phyloP scores from a whole-genome alignment of 2,888 invertebrate species.

The Limenitis camilla region DNA sequence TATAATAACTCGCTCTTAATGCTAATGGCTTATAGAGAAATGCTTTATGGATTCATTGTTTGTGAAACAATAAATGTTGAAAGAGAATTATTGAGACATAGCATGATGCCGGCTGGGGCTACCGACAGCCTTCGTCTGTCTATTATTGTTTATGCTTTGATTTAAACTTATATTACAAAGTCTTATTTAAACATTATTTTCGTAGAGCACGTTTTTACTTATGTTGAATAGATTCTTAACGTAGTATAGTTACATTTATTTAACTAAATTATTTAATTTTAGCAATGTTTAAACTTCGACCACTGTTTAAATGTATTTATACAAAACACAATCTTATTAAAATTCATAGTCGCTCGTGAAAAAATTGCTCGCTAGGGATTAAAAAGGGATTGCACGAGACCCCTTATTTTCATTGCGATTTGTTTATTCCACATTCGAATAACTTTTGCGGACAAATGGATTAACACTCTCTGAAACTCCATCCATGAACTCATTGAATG shows the following conservation, averaged over 20 bases:
- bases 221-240: too few species aligned
- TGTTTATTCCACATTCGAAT: slow-evolving; percentile 32
- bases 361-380: slow-evolving; percentile 45
- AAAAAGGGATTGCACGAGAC: slow-evolving; percentile 52
- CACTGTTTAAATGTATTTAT: not conserved
- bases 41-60: slow-evolving; percentile 66
- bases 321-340: slow-evolving; percentile 10
- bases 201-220: not conserved
- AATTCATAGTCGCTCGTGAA: slow-evolving; percentile 31
- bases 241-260: too few species aligned
- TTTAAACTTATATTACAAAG: slow-evolving; percentile 33
- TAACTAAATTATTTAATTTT: too few species aligned
- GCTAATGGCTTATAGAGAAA: slow-evolving; percentile 62
- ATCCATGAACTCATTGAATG: not conserved
- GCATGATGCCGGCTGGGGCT: slow-evolving; percentile 25
- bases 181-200: too few species aligned
- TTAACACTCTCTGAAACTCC: slow-evolving; percentile 31
- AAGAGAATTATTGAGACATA: slow-evolving; percentile 34
- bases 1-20: slow-evolving; percentile 44
- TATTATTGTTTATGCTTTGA: slow-evolving; percentile 18
- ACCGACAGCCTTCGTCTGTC: slow-evolving; percentile 29
- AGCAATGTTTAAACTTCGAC: not conserved
- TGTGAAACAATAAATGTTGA: slow-evolving; percentile 56
- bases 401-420: slow-evolving; percentile 60
- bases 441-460: slow-evolving; percentile 46